Evolutionary conservation across 2,888 invertebrate genomes (phyloP).

Genomic region (Ashinkailepas kermadecensis): DNA sequence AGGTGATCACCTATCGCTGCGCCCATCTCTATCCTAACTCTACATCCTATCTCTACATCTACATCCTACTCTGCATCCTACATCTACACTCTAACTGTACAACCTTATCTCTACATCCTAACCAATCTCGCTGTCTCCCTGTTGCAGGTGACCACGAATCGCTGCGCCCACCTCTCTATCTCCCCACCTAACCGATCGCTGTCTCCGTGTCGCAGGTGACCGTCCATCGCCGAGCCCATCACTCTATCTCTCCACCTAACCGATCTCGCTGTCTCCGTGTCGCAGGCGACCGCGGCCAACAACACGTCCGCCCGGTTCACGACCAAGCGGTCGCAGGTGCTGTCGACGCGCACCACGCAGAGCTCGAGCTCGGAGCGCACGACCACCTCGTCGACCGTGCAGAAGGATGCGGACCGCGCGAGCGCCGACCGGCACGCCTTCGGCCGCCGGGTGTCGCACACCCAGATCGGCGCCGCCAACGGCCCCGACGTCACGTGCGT

Average conservation of each 20-base stretch:
- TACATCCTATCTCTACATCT: no score
- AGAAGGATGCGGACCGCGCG: not conserved
- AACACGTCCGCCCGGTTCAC: not conserved
- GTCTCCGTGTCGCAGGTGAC: no score
- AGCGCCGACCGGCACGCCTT: not conserved
- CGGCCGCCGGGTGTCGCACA: constrained; percentile 12
- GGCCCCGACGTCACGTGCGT: not conserved
- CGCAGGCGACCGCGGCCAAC: not conserved
- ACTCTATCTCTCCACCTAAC: not conserved
- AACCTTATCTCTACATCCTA: no score
- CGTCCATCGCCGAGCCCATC: no score
- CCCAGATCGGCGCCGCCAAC: constrained; percentile 11
- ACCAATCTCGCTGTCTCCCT: no score
- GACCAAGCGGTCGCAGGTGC: not conserved
- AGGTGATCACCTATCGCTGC: no score
- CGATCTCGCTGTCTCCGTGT: not conserved
- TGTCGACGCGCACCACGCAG: not conserved
- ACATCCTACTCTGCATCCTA: no score
- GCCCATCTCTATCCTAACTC: no score
- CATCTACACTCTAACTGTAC: no score
- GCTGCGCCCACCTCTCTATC: no score
- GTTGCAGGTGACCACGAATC: no score
- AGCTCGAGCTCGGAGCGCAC: not conserved
- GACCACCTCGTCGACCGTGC: not conserved
- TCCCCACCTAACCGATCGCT: no score